phyloP scores from a whole-genome alignment of 2,113 vertebrate genomes.

The Vimba vimba region DNA sequence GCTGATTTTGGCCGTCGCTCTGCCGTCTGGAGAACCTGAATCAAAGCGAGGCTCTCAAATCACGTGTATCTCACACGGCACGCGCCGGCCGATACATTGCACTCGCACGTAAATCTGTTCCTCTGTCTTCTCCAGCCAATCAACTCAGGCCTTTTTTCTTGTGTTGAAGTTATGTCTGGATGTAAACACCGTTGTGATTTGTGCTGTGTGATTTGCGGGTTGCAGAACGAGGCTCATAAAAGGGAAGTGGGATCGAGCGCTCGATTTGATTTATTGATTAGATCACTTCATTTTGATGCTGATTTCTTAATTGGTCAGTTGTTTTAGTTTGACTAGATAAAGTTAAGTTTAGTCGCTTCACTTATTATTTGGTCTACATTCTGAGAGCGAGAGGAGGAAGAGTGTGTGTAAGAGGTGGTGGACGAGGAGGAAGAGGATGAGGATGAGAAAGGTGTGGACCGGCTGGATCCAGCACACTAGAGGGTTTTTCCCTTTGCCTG shows the following conservation, averaged over 20 bases:
- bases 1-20: neutral
- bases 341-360: too few relatives aligned
- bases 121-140: constrained; percentile 1
- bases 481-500: too few relatives aligned
- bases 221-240: constrained; percentile 3
- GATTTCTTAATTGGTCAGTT: neutral
- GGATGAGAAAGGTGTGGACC: too few relatives aligned
- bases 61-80: constrained; percentile 9
- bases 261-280: neutral
- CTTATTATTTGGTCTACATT: too few relatives aligned
- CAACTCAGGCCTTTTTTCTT: neutral
- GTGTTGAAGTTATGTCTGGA: neutral
- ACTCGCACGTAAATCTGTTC: neutral
- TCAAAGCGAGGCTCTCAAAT: neutral
- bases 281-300: neutral
- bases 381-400: too few relatives aligned
- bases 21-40: constrained; percentile 11
- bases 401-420: too few relatives aligned
- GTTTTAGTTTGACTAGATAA: neutral
- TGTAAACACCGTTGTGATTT: neutral
- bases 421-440: too few relatives aligned
- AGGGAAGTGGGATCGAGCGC: neutral
- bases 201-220: too few relatives aligned
- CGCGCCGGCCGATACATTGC: too few relatives aligned
- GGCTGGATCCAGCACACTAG: too few relatives aligned